A percentile compares a stretch with the other conserved stretches of the same genome.
Conservation (phyloP, 2,888 invertebrate genomes). For the Spodoptera littoralis region DNA sequence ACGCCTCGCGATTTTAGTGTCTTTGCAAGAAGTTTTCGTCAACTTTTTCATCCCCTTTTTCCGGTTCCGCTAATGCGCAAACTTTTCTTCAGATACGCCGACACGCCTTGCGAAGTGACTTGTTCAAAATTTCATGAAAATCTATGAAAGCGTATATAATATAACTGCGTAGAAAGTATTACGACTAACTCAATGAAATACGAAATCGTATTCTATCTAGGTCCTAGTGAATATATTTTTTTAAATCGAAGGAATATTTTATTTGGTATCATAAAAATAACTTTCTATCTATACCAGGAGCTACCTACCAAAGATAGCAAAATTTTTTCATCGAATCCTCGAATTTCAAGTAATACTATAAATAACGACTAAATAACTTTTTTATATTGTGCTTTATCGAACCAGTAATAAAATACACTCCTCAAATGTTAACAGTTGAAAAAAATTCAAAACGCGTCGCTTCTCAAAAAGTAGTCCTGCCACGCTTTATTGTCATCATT, state of each 20-base stretch:
- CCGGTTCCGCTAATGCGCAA: conserved; percentile 77
- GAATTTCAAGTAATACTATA: no score
- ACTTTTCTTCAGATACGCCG: conserved; percentile 69
- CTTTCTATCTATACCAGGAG: no score
- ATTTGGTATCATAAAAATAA: no score
- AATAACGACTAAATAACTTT: no score
- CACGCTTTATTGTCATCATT: no score
- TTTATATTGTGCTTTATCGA: no score
- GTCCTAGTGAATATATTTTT: conserved; percentile 12
- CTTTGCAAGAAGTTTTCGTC: conserved; percentile 64
- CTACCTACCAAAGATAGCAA: no score
- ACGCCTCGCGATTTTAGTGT: conserved; percentile 66
- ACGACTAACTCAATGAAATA: conserved; percentile 26
- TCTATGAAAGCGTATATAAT: conserved; percentile 59
- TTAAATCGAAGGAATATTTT: not conserved
- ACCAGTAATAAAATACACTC: no score
- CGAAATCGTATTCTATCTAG: conserved; percentile 17
- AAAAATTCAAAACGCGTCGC: no score
- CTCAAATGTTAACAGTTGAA: no score
- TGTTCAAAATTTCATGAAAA: conserved; percentile 70
- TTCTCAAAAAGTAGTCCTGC: no score
- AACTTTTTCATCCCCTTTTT: conserved; percentile 81
- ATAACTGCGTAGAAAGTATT: conserved; percentile 45
- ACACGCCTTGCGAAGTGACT: conserved; percentile 61
- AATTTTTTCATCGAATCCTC: no score